Evolutionary conservation across 2,797 vertebrate species (phyloP).

Genomic region (Betta splendens): DNA sequence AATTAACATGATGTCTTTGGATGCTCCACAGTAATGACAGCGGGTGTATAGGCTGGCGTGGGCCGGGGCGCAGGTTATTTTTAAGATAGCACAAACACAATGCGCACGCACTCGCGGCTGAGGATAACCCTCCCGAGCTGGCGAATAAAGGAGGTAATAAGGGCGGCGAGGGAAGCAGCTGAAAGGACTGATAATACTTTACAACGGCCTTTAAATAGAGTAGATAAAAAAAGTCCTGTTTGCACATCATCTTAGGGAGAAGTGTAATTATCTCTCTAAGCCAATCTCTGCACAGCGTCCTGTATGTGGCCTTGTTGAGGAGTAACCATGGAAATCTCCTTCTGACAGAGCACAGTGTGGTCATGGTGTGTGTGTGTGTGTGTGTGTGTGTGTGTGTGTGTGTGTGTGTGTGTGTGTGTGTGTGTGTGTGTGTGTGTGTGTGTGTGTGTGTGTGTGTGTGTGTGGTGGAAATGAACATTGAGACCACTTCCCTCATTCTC

Average conservation of each 20-base stretch:
- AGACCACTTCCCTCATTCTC: slow-evolving; percentile 42
- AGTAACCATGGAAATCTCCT: slow-evolving; percentile 77
- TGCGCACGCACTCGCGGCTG: slow-evolving; percentile 67
- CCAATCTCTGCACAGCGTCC: slow-evolving; percentile 72
- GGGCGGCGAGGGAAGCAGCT: slow-evolving; percentile 52
- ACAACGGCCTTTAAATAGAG: slow-evolving; percentile 58
- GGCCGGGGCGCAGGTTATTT: slow-evolving; percentile 72
- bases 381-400: slow-evolving; percentile 11
- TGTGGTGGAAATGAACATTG: slow-evolving; percentile 41
- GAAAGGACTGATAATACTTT: slow-evolving; percentile 68
- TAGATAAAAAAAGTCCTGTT: slow-evolving; percentile 46
- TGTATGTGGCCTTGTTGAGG: slow-evolving; percentile 77
- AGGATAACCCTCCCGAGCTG: slow-evolving; percentile 52
- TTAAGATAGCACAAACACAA: slow-evolving; percentile 65
- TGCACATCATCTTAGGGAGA: slow-evolving; percentile 72
- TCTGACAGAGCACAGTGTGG: slow-evolving; percentile 54
- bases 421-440: slow-evolving; percentile 13
- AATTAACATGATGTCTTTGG: slow-evolving; percentile 61
- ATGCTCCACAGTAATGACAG: slow-evolving; percentile 53
- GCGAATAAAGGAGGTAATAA: slow-evolving; percentile 69
- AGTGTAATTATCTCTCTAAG: slow-evolving; percentile 76
- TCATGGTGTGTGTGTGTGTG: slow-evolving; percentile 21
- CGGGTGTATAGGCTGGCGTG: slow-evolving; percentile 54
- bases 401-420: background rate
- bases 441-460: slow-evolving; percentile 7